These are phyloP conservation scores for Leistus spinibarbis DNA, from an alignment of 2,888 invertebrate genomes.

Conservation along the genomic window DNA sequence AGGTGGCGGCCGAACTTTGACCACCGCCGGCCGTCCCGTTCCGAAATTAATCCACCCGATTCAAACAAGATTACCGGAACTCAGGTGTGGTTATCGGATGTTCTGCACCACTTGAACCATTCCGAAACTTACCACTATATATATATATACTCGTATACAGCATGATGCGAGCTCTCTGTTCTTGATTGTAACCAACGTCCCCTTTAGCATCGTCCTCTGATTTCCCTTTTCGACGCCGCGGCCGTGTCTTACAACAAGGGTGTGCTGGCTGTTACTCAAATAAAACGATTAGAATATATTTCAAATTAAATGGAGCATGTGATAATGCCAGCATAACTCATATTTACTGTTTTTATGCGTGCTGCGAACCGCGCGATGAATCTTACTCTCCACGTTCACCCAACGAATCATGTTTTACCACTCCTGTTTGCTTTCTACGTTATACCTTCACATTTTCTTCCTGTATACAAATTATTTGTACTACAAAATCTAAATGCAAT, in stretches of 20 bases:
- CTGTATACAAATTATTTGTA: neutral
- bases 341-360: slow-evolving; percentile 54
- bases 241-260: slow-evolving; percentile 41
- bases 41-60: slow-evolving; percentile 37
- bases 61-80: slow-evolving; percentile 49
- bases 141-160: too few relatives aligned
- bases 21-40: slow-evolving; percentile 34
- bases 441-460: neutral
- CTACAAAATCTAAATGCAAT: too few relatives aligned
- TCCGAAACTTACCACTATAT: neutral
- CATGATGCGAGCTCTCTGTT: too few relatives aligned
- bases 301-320: slow-evolving; percentile 58
- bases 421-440: slow-evolving; percentile 4
- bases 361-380: slow-evolving; percentile 3
- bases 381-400: neutral
- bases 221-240: neutral
- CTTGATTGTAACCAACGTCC: neutral
- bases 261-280: slow-evolving; percentile 44
- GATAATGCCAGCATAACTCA: slow-evolving; percentile 58
- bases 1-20: slow-evolving; percentile 34
- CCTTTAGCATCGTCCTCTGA: neutral
- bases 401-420: slow-evolving; percentile 5
- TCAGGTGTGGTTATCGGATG: slow-evolving; percentile 49
- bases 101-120: neutral
- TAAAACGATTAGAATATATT: slow-evolving; percentile 56